phyloP scores from a whole-genome alignment of 2,797 vertebrate species.

The Spheniscus humboldti region DNA sequence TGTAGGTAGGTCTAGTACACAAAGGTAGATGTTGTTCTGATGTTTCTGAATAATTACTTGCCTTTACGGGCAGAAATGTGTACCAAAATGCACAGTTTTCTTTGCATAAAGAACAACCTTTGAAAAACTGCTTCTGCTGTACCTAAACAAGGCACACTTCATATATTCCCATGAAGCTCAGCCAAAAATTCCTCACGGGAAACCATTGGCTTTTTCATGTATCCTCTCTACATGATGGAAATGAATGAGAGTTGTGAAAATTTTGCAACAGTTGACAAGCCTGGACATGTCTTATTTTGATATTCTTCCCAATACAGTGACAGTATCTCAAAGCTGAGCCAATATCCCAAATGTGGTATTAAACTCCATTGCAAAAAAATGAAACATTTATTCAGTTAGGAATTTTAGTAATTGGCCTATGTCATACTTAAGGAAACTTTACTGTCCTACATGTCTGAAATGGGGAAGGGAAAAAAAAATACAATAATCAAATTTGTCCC shows the following conservation, averaged over 20 bases:
- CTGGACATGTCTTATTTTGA: neutral
- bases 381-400: neutral
- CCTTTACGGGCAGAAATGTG: neutral
- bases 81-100: neutral
- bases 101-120: neutral
- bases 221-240: neutral
- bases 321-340: neutral
- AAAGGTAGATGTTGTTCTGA: neutral
- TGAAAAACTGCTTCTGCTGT: neutral
- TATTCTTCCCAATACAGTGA: neutral
- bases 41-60: neutral
- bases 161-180: neutral
- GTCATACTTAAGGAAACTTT: neutral
- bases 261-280: neutral
- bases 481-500: neutral
- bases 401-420: neutral
- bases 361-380: neutral
- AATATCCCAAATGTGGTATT: neutral
- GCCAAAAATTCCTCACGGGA: neutral
- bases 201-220: neutral
- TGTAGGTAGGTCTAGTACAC: neutral
- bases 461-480: neutral
- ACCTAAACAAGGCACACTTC: neutral
- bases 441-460: neutral
- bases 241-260: neutral